Percentiles rank a stretch among this genome's conserved stretches.
These are phyloP conservation scores for Coracopsis vasa DNA, from an alignment of 2,113 vertebrate genomes.

Conservation along the genomic window DNA sequence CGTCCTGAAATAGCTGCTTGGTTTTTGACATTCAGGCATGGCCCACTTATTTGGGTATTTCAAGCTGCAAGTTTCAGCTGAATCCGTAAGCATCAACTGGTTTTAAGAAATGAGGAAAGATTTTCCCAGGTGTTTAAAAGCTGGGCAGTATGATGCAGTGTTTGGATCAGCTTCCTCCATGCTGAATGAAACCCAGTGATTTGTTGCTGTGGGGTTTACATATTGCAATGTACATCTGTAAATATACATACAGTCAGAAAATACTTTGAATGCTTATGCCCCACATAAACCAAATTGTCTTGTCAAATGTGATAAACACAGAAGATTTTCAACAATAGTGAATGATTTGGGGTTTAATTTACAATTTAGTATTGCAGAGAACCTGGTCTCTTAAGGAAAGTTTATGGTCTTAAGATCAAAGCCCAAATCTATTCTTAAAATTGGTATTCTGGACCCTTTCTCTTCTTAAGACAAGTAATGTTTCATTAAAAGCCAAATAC, in stretches of 20 bases:
- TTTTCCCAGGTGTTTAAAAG: slow-evolving; percentile 4
- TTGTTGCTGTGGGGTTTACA: neutral
- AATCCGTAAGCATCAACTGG: neutral
- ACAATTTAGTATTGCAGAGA: neutral
- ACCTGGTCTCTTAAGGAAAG: neutral
- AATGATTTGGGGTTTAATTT: neutral
- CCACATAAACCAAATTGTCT: neutral
- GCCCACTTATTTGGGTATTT: neutral
- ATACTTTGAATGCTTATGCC: neutral
- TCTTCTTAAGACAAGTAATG: neutral
- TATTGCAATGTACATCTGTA: neutral
- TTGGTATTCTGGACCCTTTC: neutral
- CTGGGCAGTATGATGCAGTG: neutral
- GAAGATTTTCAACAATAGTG: neutral
- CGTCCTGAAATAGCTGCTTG: slow-evolving; percentile 26
- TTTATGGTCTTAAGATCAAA: neutral
- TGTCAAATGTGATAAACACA: neutral
- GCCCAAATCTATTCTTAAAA: neutral
- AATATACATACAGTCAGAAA: neutral
- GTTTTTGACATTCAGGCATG: neutral
- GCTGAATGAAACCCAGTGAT: neutral
- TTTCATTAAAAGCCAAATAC: neutral
- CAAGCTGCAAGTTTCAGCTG: neutral
- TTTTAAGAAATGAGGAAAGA: neutral
- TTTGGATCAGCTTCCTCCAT: neutral